Base-by-base conservation (phyloP, 2,113 vertebrate genomes). In the Rhea americana region DNA sequence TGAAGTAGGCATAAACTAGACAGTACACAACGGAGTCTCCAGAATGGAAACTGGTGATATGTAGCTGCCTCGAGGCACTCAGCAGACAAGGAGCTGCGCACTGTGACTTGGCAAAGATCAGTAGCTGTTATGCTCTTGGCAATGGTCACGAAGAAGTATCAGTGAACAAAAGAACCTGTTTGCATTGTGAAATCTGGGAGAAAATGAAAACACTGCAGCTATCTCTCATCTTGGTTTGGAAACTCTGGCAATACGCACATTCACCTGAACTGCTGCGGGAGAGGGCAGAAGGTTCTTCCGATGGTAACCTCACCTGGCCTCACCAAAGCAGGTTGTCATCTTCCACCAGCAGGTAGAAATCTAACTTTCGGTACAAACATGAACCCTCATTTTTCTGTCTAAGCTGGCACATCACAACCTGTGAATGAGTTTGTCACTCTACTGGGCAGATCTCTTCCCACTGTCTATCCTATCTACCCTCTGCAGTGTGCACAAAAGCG, bases 11-110 rank as follows among this genome's bases (percentile, higher is more conserved):
- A n/a, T 59, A 47, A 82, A 6, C 25, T 53, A 58, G 43, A 43
- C 63, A 45, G 50, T 22, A 47, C 16, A 51, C 0, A 1, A 59
- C 0, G 0, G n/a, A 56, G 21, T 58, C n/a, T 67, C 61, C 4
- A 75, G 45, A 78, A 61, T 13, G 20, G 37, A 61, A 74, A n/a
- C 22, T 26, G 17, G 35, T 71, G 55, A 41, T 74, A 73, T 22
- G 1, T n/a, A 41, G 39, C 16, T 85, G 45, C 35, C 35, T 74
- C 24, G 30, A 63, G 62, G 71, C 43, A 65, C 37, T 53, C 71
- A 35, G 3, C 5, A 77, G 70, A 55, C 26, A 63, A 51, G n/a
- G 59, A 73, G 53, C 28, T 73, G 37, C 12, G 17, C 48, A 25
- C 14, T 10, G 1, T 53, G 50, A 82, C 13, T 13, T 62, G 53